Evolutionary conservation across 1,140 invertebrate genomes (phyloP).

Genomic region (Oedothorax gibbosus): DNA sequence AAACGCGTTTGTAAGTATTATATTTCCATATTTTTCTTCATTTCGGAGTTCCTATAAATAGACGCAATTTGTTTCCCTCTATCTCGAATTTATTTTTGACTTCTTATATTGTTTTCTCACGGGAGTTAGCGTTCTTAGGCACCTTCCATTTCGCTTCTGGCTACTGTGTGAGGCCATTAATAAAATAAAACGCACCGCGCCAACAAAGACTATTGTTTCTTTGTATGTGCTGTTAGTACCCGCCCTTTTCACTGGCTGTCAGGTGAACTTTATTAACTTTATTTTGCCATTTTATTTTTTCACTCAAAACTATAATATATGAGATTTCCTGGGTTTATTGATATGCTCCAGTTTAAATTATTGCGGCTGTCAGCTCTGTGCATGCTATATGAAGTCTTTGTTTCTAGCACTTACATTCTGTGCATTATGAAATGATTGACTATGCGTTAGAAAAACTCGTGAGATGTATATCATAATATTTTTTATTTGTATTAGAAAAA

Average conservation of each 20-base stretch:
- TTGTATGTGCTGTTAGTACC: constrained; percentile 5
- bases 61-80: constrained; percentile 31
- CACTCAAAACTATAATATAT: not conserved
- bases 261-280: constrained; percentile 30
- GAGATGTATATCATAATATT: too few species aligned
- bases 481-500: too few species aligned
- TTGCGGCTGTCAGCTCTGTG: too few species aligned
- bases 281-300: not conserved
- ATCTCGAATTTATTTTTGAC: constrained; percentile 23
- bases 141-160: not conserved
- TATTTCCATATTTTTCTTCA: constrained; percentile 54
- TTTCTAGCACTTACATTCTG: too few species aligned
- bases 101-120: constrained; percentile 21
- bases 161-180: constrained; percentile 27
- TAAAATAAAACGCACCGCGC: constrained; percentile 45
- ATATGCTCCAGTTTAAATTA: constrained; percentile 5
- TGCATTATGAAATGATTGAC: too few species aligned
- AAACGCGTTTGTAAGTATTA: constrained; percentile 26
- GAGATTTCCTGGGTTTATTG: constrained; percentile 15
- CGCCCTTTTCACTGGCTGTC: constrained; percentile 12
- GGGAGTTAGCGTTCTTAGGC: not conserved
- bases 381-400: too few species aligned
- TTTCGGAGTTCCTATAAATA: constrained; percentile 38
- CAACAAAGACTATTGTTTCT: constrained; percentile 44
- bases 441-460: too few species aligned